phyloP scores from a whole-genome alignment of 2,888 invertebrate genomes.

The Spilarctia lutea region DNA sequence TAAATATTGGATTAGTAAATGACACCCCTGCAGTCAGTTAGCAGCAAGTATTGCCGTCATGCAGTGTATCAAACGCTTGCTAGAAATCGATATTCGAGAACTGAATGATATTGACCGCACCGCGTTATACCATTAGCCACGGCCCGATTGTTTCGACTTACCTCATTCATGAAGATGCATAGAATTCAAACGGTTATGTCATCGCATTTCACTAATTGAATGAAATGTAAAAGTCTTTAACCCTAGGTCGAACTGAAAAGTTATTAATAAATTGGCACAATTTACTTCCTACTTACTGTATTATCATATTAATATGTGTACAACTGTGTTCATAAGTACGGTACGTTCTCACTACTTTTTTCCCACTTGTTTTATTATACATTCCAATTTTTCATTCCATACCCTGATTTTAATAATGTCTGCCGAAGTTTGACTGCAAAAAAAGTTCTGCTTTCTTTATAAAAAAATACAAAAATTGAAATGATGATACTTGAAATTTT shows the following conservation, averaged over 20 bases:
- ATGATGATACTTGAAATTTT: slow-evolving; percentile 38
- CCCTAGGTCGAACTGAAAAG: background rate
- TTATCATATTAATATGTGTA: background rate
- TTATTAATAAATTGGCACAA: background rate
- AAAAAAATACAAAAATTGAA: too few relatives aligned
- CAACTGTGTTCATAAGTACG: background rate
- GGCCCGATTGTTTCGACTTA: slow-evolving; percentile 60
- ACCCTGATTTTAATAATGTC: background rate
- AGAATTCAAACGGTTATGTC: slow-evolving; percentile 43
- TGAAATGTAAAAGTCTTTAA: background rate
- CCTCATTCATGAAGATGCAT: slow-evolving; percentile 52
- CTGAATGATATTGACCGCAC: slow-evolving; percentile 47
- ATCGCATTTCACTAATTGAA: slow-evolving; percentile 22
- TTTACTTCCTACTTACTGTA: background rate
- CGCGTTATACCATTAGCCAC: slow-evolving; percentile 55
- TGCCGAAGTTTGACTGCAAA: slow-evolving; percentile 35
- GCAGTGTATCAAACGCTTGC: slow-evolving; percentile 42
- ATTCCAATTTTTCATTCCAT: background rate
- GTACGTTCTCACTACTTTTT: background rate
- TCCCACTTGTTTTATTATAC: background rate
- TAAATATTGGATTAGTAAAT: slow-evolving; percentile 46
- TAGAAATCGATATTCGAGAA: slow-evolving; percentile 51
- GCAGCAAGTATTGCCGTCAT: slow-evolving; percentile 32
- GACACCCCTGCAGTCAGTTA: slow-evolving; percentile 41
- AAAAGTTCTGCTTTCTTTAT: slow-evolving; percentile 59